Conservation (phyloP, 2,113 vertebrate genomes). For the Natator depressus region DNA sequence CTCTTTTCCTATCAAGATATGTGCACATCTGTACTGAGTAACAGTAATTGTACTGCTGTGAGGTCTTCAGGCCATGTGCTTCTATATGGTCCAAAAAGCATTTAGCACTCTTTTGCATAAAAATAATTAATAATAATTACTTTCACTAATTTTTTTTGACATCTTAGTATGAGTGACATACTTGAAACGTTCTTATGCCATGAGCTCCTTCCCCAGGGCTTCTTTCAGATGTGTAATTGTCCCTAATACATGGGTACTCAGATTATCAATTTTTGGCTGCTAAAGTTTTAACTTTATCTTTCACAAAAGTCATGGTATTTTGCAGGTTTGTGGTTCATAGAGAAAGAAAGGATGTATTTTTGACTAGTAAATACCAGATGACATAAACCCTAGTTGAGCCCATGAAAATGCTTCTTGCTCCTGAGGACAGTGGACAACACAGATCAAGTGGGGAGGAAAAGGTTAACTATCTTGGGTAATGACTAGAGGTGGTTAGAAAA, state of each 20-base stretch:
- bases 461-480: background rate
- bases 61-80: background rate
- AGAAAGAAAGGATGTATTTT: background rate
- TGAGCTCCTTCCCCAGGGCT: background rate
- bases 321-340: background rate
- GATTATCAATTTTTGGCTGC: background rate
- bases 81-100: background rate
- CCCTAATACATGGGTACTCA: background rate
- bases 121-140: slow-evolving; percentile 1
- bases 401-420: background rate
- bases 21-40: background rate
- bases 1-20: background rate
- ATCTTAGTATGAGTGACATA: background rate
- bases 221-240: background rate
- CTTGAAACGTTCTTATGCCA: background rate
- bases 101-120: background rate
- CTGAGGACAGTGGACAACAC: background rate
- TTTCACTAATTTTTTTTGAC: background rate
- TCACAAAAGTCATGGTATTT: background rate
- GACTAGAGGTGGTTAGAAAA: background rate
- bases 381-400: fast-evolving
- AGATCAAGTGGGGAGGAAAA: background rate
- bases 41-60: slow-evolving; percentile 1
- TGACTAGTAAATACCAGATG: background rate
- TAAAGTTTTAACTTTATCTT: background rate